Conservation (phyloP, 2,797 vertebrate species). For the Danionella dracula region DNA sequence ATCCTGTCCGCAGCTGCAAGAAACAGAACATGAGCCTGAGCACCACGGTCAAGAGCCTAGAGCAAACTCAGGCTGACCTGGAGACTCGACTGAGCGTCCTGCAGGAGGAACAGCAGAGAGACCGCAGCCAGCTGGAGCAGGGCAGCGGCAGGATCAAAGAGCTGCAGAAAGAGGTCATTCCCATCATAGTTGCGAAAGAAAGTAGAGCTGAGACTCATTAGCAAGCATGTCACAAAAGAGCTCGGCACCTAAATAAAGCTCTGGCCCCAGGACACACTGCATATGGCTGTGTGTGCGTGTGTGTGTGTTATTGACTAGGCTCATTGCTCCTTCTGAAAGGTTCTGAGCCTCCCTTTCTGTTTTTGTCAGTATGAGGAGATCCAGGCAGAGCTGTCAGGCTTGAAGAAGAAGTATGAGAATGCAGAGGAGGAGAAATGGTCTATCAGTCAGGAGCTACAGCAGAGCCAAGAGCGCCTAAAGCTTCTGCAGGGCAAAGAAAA, state of each 20-base stretch:
- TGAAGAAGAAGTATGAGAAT: constrained; percentile 81
- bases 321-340: background rate
- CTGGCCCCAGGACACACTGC: background rate
- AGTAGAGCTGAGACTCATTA: constrained; percentile 9
- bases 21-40: constrained; percentile 82
- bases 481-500: constrained; percentile 86
- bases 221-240: constrained; percentile 3
- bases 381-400: constrained; percentile 78
- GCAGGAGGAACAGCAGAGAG: constrained; percentile 83
- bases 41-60: constrained; percentile 77
- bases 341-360: constrained; percentile 13
- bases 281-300: background rate
- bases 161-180: constrained; percentile 83
- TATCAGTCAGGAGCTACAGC: constrained; percentile 81
- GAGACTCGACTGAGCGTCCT: constrained; percentile 80
- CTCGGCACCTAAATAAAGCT: constrained; percentile 2
- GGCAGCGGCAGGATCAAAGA: constrained; percentile 79
- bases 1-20: constrained; percentile 70
- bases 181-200: background rate
- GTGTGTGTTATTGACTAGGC: constrained; percentile 25
- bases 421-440: constrained; percentile 84
- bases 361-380: constrained; percentile 80
- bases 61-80: constrained; percentile 81
- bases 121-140: constrained; percentile 80
- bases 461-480: constrained; percentile 87